Evolutionary conservation across 2,888 invertebrate species (phyloP).

Genomic region (Chaitophorus viminalis): DNA sequence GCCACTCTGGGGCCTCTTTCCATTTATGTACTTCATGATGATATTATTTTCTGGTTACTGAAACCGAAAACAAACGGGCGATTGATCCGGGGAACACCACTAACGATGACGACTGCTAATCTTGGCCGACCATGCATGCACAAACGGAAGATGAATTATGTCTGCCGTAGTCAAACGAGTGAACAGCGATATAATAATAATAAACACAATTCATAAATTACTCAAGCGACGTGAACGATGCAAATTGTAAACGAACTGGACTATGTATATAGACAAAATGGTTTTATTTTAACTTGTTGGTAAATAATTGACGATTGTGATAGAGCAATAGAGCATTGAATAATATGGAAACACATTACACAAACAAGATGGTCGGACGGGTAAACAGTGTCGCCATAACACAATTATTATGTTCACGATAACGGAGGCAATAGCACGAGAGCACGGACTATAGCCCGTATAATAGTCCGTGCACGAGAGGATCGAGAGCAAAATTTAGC

Average conservation of each 20-base stretch:
- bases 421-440: neutral
- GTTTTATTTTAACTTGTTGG: neutral
- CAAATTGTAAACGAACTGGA: too few species aligned
- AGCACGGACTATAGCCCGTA: too few species aligned
- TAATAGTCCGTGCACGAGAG: too few species aligned
- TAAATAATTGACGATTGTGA: too few species aligned
- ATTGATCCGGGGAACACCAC: neutral
- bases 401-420: neutral
- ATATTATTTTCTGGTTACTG: neutral
- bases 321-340: too few species aligned
- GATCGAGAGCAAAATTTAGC: too few species aligned
- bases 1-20: slow-evolving; percentile 49
- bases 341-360: neutral
- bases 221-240: neutral
- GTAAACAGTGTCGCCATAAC: neutral
- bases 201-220: neutral
- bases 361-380: slow-evolving; percentile 17
- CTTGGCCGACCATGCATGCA: neutral
- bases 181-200: neutral
- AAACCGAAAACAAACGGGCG: slow-evolving; percentile 17
- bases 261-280: neutral
- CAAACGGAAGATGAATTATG: too few species aligned
- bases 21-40: slow-evolving; percentile 50
- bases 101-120: neutral
- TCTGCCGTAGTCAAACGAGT: neutral